Evolutionary conservation across 2,888 invertebrate genomes (phyloP).

Genomic region (Dysmachus trigonus): DNA sequence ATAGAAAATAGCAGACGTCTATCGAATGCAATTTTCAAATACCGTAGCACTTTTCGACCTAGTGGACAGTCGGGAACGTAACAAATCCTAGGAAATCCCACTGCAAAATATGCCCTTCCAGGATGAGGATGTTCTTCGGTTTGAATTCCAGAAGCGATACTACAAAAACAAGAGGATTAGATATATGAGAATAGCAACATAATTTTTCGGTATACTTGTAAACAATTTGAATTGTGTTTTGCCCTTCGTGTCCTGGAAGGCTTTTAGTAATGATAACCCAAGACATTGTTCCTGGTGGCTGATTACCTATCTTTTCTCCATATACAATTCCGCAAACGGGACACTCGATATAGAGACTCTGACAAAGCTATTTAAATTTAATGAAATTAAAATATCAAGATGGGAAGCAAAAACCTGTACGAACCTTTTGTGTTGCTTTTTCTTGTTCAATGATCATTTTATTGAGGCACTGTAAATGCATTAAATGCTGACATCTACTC

Average conservation of each 20-base stretch:
- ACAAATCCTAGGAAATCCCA: constrained; percentile 84
- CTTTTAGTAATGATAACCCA: constrained; percentile 77
- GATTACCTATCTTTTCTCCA: constrained; percentile 81
- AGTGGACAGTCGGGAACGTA: constrained; percentile 85
- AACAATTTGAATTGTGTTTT: constrained; percentile 81
- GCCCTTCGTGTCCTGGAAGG: constrained; percentile 73
- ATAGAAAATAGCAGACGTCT: constrained; percentile 85
- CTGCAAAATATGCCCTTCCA: constrained; percentile 86
- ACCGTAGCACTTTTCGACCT: constrained; percentile 79
- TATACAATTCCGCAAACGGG: constrained; percentile 86
- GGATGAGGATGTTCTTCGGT: constrained; percentile 81
- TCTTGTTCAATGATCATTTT: constrained; percentile 76
- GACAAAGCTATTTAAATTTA: constrained; percentile 53
- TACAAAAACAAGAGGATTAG: constrained; percentile 57
- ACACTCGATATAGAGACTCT: constrained; percentile 83
- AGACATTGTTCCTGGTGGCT: constrained; percentile 85
- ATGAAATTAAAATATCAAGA: neutral
- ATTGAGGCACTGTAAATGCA: constrained; percentile 83
- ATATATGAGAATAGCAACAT: neutral
- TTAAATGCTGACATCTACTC: constrained; percentile 79
- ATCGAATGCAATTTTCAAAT: constrained; percentile 85
- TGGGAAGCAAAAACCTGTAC: constrained; percentile 11
- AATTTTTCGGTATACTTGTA: constrained; percentile 71
- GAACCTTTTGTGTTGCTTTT: constrained; percentile 63
- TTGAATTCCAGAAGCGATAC: constrained; percentile 87